Conservation (phyloP, 1,140 invertebrate species). For the Ooceraea biroi region DNA sequence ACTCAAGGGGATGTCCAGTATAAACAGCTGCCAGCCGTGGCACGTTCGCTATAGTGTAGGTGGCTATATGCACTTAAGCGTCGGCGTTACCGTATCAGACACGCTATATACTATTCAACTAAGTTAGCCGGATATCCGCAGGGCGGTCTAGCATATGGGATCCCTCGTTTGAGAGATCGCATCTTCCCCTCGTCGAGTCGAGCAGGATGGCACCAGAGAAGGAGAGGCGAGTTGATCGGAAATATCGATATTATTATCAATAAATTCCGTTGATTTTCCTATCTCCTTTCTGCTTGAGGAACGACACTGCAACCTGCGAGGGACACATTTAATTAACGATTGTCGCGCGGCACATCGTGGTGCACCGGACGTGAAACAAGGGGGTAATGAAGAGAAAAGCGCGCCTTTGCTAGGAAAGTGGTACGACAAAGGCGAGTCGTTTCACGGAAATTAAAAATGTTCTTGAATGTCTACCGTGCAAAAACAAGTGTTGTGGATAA, state of each 20-base stretch:
- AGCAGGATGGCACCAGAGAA: slow-evolving; percentile 27
- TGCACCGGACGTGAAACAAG: slow-evolving; percentile 10
- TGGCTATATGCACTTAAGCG: slow-evolving; percentile 48
- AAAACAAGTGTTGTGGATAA: not conserved
- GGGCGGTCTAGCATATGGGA: slow-evolving; percentile 42
- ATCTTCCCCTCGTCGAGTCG: slow-evolving; percentile 48
- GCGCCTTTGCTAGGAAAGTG: not conserved
- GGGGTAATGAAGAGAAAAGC: not conserved
- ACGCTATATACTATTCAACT: slow-evolving; percentile 5
- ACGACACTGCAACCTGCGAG: slow-evolving; percentile 17
- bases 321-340: slow-evolving; percentile 39
- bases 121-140: slow-evolving; percentile 16
- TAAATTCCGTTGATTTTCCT: not conserved
- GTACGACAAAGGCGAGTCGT: not conserved
- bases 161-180: slow-evolving; percentile 60
- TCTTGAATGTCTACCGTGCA: not conserved
- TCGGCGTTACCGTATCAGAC: slow-evolving; percentile 21
- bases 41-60: slow-evolving; percentile 20
- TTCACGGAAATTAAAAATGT: not conserved
- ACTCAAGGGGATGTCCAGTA: not conserved
- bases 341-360: not conserved
- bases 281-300: slow-evolving; percentile 8
- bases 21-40: slow-evolving; percentile 31
- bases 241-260: slow-evolving; percentile 65
- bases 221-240: slow-evolving; percentile 28